A percentile compares a stretch with the other conserved stretches of the same genome.
These are phyloP conservation scores for Trichogramma dendrolimi DNA, from an alignment of 2,888 invertebrate species.

Conservation along the genomic window DNA sequence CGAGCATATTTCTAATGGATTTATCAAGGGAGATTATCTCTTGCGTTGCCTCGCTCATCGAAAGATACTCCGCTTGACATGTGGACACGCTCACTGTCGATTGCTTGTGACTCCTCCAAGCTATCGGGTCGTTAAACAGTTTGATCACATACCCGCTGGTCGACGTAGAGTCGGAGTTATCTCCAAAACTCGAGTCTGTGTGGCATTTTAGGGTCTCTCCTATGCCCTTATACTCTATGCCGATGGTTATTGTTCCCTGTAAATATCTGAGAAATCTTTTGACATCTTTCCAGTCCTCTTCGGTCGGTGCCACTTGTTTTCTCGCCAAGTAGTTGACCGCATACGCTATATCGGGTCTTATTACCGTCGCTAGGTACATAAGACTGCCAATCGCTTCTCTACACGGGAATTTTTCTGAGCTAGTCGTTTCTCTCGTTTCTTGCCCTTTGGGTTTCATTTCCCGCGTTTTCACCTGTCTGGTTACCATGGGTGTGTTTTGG, in stretches of 20 bases:
- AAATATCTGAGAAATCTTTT: slow-evolving; percentile 22
- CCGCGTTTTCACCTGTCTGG: slow-evolving; percentile 17
- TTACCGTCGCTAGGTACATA: slow-evolving; percentile 27
- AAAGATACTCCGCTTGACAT: background rate
- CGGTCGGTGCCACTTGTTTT: slow-evolving; percentile 23
- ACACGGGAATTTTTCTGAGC: slow-evolving; percentile 5
- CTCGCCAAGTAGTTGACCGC: slow-evolving; percentile 24
- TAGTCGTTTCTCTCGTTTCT: background rate
- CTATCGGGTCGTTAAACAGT: slow-evolving; percentile 5
- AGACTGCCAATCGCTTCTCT: slow-evolving; percentile 9
- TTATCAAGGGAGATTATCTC: background rate
- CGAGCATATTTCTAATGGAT: no score
- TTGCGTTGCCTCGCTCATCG: slow-evolving; percentile 5
- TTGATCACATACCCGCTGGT: slow-evolving; percentile 8
- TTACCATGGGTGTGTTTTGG: slow-evolving; percentile 18
- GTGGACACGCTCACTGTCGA: background rate
- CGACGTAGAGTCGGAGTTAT: slow-evolving; percentile 1
- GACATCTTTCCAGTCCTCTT: slow-evolving; percentile 19
- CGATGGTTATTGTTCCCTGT: background rate
- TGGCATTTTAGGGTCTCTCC: background rate
- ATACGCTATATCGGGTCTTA: slow-evolving; percentile 14
- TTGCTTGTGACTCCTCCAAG: slow-evolving; percentile 14
- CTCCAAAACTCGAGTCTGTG: slow-evolving; percentile 3
- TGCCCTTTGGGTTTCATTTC: background rate
- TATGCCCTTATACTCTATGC: background rate